Evolutionary conservation across 2,113 vertebrate genomes (phyloP), one percentile per base, ranked within the genome.

Genomic region (Pygoscelis adeliae): DNA sequence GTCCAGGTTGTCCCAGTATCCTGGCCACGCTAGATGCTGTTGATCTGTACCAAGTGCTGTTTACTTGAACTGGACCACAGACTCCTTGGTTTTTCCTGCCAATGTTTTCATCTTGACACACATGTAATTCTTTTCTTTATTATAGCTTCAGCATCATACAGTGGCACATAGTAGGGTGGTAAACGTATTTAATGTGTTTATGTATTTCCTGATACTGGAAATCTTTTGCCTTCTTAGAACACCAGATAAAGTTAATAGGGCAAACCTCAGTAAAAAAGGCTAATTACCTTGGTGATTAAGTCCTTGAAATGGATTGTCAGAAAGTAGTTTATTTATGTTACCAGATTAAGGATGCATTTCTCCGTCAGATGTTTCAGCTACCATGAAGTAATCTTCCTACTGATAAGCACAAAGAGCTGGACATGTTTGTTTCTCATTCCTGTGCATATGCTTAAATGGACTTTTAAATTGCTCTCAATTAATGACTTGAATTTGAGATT

Each of bases 281-380:
- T 96, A 88, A 96, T 97, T 94, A 88, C 61, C 52, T 76, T 62
- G 46, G 61, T 52, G 55, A 86, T 91, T 81, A 94, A 83, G 53
- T 84, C 72, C 65, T 83, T 71, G 74, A 97, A 95, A 90, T 65
- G 65, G 74, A 82, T 95, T 91, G 81, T 76, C 89, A 97, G 87
- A 95, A 97, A 93, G 91, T 5, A 81, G 44, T 94, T 92, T 92
- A 34, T 78, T 77, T 70, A 72, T 92, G 46, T 88, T 87, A 70
- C 23, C 38, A 90, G 50, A 72, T 69, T 71, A 87, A 87, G 85
- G 46, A 88, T 90, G 46, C 1, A 1, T 87, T 93, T 93, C 29
- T 89, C 52, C 56, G 36, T 86, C n/a, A 87, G 66, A 70, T 77
- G 38, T 73, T 86, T 87, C 78, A 52, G 40, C 46, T 94, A 5